Percentiles rank a stretch among this genome's conserved stretches.
Conservation (phyloP, 1,140 invertebrate genomes). For the Lordiphosa stackelbergi region DNA sequence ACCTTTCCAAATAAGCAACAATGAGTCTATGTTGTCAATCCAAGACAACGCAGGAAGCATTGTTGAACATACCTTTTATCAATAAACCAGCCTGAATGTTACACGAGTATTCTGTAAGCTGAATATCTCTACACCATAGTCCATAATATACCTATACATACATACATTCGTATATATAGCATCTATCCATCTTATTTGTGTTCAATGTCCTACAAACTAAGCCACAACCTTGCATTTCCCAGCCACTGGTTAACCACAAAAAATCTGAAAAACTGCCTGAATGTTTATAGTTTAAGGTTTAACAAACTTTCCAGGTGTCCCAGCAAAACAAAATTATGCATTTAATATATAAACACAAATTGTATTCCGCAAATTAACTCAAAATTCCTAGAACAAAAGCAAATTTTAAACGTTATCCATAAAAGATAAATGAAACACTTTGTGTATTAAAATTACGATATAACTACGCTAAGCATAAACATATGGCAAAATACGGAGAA, state of each 20-base stretch:
- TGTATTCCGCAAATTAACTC: conserved; percentile 67
- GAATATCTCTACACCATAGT: conserved; percentile 1
- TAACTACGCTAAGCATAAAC: conserved; percentile 17
- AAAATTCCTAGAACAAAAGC: conserved; percentile 60
- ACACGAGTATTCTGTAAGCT: neutral
- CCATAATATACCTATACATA: conserved; percentile 3
- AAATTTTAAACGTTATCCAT: conserved; percentile 48
- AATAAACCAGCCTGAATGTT: conserved; percentile 11
- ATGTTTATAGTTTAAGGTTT: conserved; percentile 31
- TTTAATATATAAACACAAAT: conserved; percentile 29
- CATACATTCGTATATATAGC: conserved; percentile 1
- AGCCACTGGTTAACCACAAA: conserved; percentile 5
- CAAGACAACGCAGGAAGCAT: conserved; percentile 12
- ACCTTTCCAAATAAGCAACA: conserved; percentile 55
- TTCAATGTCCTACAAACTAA: conserved; percentile 30
- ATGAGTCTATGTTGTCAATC: conserved; percentile 9
- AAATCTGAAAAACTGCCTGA: conserved; percentile 5
- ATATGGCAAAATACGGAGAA: conserved; percentile 16
- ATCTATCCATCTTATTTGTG: conserved; percentile 39
- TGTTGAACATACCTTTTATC: conserved; percentile 14
- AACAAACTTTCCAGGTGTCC: conserved; percentile 25
- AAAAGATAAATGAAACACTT: conserved; percentile 30
- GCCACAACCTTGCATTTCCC: conserved; percentile 32
- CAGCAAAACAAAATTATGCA: conserved; percentile 23
- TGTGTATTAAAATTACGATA: conserved; percentile 43